phyloP scores from a whole-genome alignment of 1,140 invertebrate genomes.

The Drosophila hydei region DNA sequence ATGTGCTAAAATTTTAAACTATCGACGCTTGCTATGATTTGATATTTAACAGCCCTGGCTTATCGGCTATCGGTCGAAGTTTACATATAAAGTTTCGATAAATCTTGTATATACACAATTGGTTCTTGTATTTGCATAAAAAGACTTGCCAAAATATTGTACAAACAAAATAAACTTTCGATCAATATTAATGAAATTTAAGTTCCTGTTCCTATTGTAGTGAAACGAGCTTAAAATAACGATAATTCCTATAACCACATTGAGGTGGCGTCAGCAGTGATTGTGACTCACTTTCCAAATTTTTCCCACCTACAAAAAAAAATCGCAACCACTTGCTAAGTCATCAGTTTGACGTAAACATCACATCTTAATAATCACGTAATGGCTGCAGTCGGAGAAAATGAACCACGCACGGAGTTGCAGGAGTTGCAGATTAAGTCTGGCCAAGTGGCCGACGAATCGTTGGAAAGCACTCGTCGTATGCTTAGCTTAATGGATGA shows the following conservation, averaged over 20 bases:
- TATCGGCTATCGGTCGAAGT: conserved; percentile 6
- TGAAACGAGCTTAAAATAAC: conserved; percentile 24
- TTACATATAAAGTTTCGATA: conserved; percentile 17
- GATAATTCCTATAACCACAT: not conserved
- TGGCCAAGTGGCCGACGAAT: conserved; percentile 93
- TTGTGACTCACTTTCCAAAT: conserved; percentile 60
- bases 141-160: conserved; percentile 40
- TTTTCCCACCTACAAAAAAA: conserved; percentile 26
- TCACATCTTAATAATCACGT: conserved; percentile 11
- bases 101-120: conserved; percentile 50
- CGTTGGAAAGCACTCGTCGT: conserved; percentile 97
- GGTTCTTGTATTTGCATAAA: conserved; percentile 32
- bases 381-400: conserved; percentile 85
- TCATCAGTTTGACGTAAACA: conserved; percentile 24
- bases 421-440: conserved; percentile 92
- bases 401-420: conserved; percentile 89
- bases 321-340: conserved; percentile 65
- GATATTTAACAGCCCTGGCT: conserved; percentile 5
- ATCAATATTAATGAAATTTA: conserved; percentile 7
- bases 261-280: conserved; percentile 23
- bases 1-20: not conserved
- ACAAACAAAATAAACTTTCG: conserved; percentile 13
- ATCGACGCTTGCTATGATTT: conserved; percentile 8
- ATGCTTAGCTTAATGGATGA: conserved; percentile 98
- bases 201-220: conserved; percentile 27